Conservation (phyloP, 2,888 invertebrate species). For the Psylliodes chrysocephalus region DNA sequence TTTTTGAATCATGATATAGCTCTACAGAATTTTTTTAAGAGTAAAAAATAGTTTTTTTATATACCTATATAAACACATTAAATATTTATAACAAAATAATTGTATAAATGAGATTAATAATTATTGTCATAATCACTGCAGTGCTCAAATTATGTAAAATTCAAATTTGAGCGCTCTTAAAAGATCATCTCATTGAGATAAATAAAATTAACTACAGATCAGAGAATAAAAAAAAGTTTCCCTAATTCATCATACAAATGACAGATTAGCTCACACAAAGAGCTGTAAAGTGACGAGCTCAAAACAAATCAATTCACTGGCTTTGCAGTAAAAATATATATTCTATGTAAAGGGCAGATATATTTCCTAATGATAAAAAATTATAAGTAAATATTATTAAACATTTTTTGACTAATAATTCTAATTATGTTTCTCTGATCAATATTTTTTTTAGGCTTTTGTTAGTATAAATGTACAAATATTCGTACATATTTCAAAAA, state of each 20-base stretch:
- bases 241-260: too few species aligned
- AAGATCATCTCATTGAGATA: slow-evolving; percentile 11
- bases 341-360: too few species aligned
- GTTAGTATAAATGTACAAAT: slow-evolving; percentile 14
- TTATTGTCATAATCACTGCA: slow-evolving; percentile 24
- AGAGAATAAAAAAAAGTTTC: slow-evolving; percentile 21
- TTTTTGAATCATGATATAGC: slow-evolving; percentile 18
- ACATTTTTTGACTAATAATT: too few species aligned
- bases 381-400: too few species aligned
- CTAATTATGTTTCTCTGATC: too few species aligned
- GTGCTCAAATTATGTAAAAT: neutral
- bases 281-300: too few species aligned
- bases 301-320: too few species aligned
- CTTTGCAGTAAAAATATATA: too few species aligned
- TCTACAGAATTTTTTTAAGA: slow-evolving; percentile 12
- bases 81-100: slow-evolving; percentile 10
- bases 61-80: slow-evolving; percentile 13
- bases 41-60: slow-evolving; percentile 22
- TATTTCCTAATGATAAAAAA: too few species aligned
- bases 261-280: too few species aligned
- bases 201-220: slow-evolving; percentile 1
- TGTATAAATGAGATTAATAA: slow-evolving; percentile 24
- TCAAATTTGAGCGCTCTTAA: neutral
- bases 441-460: neutral
- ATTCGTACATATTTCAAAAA: slow-evolving; percentile 10